Evolutionary conservation across 1,140 invertebrate species (phyloP).

Genomic region (Anagrus nilaparvatae): DNA sequence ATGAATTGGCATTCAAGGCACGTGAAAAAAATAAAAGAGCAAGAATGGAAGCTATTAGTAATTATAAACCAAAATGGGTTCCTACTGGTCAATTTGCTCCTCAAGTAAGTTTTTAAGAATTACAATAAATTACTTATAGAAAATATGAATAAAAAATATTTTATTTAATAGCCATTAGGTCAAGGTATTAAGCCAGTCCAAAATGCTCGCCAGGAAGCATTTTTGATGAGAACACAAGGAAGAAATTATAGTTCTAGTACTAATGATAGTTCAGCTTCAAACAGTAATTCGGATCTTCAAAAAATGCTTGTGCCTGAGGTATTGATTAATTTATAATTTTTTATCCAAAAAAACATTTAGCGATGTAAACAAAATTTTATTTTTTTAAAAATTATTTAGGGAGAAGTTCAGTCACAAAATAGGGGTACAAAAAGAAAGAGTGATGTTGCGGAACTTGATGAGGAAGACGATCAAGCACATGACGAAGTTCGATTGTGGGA

Average conservation of each 20-base stretch:
- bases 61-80: conserved; percentile 57
- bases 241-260: conserved; percentile 27
- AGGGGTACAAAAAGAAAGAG: conserved; percentile 41
- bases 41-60: conserved; percentile 40
- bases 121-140: background rate
- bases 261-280: conserved; percentile 26
- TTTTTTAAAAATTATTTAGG: conserved; percentile 1
- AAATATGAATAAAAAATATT: conserved; percentile 8
- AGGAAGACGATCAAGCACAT: conserved; percentile 67
- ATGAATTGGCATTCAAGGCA: conserved; percentile 70
- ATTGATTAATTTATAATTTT: conserved; percentile 9
- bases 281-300: conserved; percentile 33
- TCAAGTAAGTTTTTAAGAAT: conserved; percentile 35
- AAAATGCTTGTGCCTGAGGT: conserved; percentile 39
- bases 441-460: conserved; percentile 35
- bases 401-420: conserved; percentile 18
- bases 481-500: conserved; percentile 97
- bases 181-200: conserved; percentile 40
- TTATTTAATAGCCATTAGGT: conserved; percentile 40
- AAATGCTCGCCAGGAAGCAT: conserved; percentile 62
- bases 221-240: conserved; percentile 48
- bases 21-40: conserved; percentile 64
- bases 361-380: background rate
- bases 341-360: background rate
- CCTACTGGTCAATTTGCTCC: conserved; percentile 67